Percentiles rank a stretch among this genome's conserved stretches.
These are phyloP conservation scores for Protophormia terraenovae DNA, from an alignment of 2,888 invertebrate genomes.

Conservation along the genomic window DNA sequence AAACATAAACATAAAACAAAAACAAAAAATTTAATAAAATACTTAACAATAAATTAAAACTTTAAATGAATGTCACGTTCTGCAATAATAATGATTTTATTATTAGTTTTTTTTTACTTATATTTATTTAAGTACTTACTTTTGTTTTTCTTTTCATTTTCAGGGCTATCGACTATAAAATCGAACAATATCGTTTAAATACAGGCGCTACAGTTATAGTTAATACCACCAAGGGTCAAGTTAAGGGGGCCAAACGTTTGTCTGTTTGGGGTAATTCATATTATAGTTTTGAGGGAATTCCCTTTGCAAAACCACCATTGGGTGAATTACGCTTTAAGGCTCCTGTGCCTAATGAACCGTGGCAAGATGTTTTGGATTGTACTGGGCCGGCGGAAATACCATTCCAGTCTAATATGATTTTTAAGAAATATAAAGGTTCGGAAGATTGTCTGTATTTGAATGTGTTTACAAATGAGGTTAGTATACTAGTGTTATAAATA, in stretches of 20 bases:
- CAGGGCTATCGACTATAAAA: slow-evolving; percentile 77
- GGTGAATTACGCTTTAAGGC: slow-evolving; percentile 79
- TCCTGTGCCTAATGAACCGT: slow-evolving; percentile 80
- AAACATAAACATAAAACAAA: neutral
- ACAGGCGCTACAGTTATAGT: slow-evolving; percentile 74
- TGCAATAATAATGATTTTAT: neutral
- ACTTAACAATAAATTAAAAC: neutral
- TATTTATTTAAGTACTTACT: neutral
- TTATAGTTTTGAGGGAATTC: slow-evolving; percentile 79
- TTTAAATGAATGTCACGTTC: slow-evolving; percentile 36
- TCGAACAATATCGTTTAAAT: slow-evolving; percentile 75
- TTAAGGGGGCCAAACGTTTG: slow-evolving; percentile 78
- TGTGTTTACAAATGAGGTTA: slow-evolving; percentile 80
- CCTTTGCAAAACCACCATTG: slow-evolving; percentile 79
- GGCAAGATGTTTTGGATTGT: slow-evolving; percentile 81
- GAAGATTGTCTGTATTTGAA: slow-evolving; percentile 84
- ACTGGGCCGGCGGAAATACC: slow-evolving; percentile 77
- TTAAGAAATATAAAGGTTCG: slow-evolving; percentile 80
- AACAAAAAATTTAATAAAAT: neutral
- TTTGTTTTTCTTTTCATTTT: slow-evolving; percentile 36
- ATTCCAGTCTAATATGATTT: slow-evolving; percentile 77
- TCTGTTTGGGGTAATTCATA: slow-evolving; percentile 78
- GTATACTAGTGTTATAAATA: slow-evolving; percentile 58
- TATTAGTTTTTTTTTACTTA: neutral
- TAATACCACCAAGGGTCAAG: slow-evolving; percentile 76